A percentile compares a stretch with the other conserved stretches of the same genome.
Conservation (phyloP, 2,797 vertebrate species). For the Characodon lateralis region DNA sequence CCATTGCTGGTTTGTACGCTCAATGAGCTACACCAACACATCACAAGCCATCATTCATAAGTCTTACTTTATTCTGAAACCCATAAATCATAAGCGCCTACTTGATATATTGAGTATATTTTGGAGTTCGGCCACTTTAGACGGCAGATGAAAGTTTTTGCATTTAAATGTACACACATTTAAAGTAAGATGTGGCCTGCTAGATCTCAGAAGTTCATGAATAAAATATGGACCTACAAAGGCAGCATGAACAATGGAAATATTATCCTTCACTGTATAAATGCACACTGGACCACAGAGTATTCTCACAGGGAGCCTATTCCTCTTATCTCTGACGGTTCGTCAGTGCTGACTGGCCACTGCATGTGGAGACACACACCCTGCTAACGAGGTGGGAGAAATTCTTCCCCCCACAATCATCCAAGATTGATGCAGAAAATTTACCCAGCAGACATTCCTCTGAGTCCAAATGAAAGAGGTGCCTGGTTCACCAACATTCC, state of each 20-base stretch:
- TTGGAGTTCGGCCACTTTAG: slow-evolving; percentile 50
- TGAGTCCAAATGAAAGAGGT: slow-evolving; percentile 66
- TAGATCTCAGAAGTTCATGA: slow-evolving; percentile 72
- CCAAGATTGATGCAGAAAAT: slow-evolving; percentile 69
- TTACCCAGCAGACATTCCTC: slow-evolving; percentile 70
- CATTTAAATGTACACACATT: slow-evolving; percentile 41
- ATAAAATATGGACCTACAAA: slow-evolving; percentile 75
- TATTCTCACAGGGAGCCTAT: slow-evolving; percentile 53
- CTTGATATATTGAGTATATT: slow-evolving; percentile 39
- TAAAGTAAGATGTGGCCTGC: slow-evolving; percentile 43
- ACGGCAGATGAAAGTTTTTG: slow-evolving; percentile 56
- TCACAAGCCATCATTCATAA: slow-evolving; percentile 54
- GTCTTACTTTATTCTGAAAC: slow-evolving; percentile 31
- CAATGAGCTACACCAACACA: slow-evolving; percentile 14
- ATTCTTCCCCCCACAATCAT: slow-evolving; percentile 35
- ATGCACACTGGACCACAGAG: slow-evolving; percentile 56
- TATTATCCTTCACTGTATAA: slow-evolving; percentile 70
- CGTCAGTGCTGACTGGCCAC: slow-evolving; percentile 43
- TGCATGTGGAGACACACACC: slow-evolving; percentile 62
- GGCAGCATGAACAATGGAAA: slow-evolving; percentile 76
- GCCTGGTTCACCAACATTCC: slow-evolving; percentile 70
- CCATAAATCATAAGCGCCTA: slow-evolving; percentile 59
- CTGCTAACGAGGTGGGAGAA: slow-evolving; percentile 63
- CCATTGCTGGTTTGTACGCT: slow-evolving; percentile 30
- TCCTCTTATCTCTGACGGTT: slow-evolving; percentile 70